These are phyloP conservation scores for Alosa sapidissima DNA, from an alignment of 2,797 vertebrate genomes.

Conservation along the genomic window DNA sequence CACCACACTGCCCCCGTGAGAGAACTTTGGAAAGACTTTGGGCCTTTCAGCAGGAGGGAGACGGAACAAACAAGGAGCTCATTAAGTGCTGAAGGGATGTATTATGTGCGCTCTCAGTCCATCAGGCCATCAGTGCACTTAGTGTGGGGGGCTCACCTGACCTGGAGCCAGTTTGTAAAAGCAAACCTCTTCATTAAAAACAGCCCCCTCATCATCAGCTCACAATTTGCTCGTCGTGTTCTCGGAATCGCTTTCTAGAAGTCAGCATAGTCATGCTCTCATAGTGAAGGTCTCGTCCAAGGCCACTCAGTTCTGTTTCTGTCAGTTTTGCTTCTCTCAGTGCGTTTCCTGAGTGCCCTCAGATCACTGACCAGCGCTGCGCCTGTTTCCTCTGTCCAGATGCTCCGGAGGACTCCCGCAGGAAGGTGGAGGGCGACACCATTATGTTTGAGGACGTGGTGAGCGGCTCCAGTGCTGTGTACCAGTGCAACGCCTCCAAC, in stretches of 20 bases:
- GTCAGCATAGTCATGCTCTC: background rate
- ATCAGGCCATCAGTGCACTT: background rate
- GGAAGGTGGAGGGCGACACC: slow-evolving; percentile 88
- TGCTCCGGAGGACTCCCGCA: slow-evolving; percentile 84
- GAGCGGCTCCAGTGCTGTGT: slow-evolving; percentile 89
- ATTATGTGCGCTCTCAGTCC: background rate
- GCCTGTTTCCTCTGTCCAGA: slow-evolving; percentile 65
- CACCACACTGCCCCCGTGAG: background rate
- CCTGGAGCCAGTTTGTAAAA: slow-evolving; percentile 11
- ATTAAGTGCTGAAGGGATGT: background rate
- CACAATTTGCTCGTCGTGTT: background rate
- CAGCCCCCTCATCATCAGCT: background rate
- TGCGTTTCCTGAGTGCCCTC: background rate
- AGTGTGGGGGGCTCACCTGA: background rate
- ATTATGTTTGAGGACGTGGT: slow-evolving; percentile 90
- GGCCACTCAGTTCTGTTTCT: background rate
- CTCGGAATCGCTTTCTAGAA: background rate
- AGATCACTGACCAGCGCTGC: background rate
- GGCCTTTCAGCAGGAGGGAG: background rate
- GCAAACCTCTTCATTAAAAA: background rate
- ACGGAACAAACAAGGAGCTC: background rate
- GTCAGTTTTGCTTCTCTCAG: background rate
- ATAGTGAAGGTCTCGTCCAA: background rate
- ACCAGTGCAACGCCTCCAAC: slow-evolving; percentile 95
- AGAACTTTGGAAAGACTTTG: background rate